Conservation (phyloP, 92 coral and sea anemone species). For the Galaxea fascicularis region DNA sequence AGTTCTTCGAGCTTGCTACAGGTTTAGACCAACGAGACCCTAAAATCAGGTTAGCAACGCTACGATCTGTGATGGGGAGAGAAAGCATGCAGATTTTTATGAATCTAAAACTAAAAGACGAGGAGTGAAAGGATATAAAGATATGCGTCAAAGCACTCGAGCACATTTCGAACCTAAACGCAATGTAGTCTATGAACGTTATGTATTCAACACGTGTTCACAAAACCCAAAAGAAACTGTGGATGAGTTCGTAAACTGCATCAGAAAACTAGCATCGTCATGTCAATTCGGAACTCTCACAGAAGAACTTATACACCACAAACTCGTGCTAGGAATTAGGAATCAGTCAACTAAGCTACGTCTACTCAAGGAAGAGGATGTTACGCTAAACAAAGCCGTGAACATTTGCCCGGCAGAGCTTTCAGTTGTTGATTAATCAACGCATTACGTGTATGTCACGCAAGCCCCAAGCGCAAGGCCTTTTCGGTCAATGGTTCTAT, state of each 20-base stretch:
- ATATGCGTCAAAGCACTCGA: constrained; percentile 1
- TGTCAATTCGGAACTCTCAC: constrained; percentile 62
- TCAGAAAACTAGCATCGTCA: constrained; percentile 33
- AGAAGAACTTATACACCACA: constrained; percentile 60
- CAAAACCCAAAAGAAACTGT: constrained; percentile 52
- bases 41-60: constrained; percentile 3
- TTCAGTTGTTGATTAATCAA: too few species aligned
- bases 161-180: constrained; percentile 35
- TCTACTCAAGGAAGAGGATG: too few species aligned
- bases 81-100: constrained; percentile 38
- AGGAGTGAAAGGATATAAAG: constrained; percentile 4
- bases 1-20: constrained; percentile 54
- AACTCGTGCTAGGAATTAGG: too few species aligned
- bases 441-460: too few species aligned
- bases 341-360: too few species aligned
- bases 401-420: too few species aligned
- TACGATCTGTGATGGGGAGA: constrained; percentile 37
- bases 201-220: too few species aligned
- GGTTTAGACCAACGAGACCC: constrained; percentile 27
- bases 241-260: constrained; percentile 43
- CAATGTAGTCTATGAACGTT: constrained; percentile 50
- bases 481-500: too few species aligned
- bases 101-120: constrained; percentile 12
- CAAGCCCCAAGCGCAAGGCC: too few species aligned
- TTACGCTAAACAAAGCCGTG: too few species aligned